These are phyloP conservation scores for Ganaspis brasiliensis DNA, from an alignment of 2,888 invertebrate species.

Conservation along the genomic window DNA sequence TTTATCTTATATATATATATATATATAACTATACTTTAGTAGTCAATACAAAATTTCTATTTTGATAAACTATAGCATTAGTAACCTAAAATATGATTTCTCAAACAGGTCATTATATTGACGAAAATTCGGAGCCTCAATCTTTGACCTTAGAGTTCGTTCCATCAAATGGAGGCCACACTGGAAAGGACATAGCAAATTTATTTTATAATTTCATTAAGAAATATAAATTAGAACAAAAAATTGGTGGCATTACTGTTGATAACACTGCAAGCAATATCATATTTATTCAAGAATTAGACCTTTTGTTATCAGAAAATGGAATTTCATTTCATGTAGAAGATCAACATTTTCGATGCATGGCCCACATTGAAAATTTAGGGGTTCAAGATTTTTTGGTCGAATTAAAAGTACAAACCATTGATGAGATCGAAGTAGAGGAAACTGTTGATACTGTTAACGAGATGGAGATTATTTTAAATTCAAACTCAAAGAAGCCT, in stretches of 20 bases:
- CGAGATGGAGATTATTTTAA: no score
- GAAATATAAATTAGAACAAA: slow-evolving; percentile 55
- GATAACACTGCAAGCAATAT: slow-evolving; percentile 65
- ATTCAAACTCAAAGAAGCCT: not conserved
- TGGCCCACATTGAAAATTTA: slow-evolving; percentile 28
- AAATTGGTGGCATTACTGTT: slow-evolving; percentile 65
- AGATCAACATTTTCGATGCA: slow-evolving; percentile 29
- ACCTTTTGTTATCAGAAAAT: slow-evolving; percentile 19
- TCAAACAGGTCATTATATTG: no score
- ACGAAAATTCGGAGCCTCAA: slow-evolving; percentile 60
- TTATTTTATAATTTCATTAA: slow-evolving; percentile 51
- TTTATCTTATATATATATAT: no score
- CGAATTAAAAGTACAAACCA: not conserved
- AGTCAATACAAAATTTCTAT: no score
- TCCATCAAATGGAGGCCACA: slow-evolving; percentile 60
- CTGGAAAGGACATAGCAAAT: slow-evolving; percentile 63
- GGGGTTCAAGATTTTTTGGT: slow-evolving; percentile 15
- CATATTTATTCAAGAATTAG: slow-evolving; percentile 62
- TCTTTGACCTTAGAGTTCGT: slow-evolving; percentile 64
- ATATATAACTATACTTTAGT: no score
- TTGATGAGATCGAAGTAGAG: not conserved
- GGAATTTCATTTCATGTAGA: not conserved
- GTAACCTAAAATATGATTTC: no score
- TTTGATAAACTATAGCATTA: no score
- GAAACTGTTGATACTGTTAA: not conserved